phyloP scores from a whole-genome alignment of 2,888 invertebrate genomes.

The Agrilus mali region DNA sequence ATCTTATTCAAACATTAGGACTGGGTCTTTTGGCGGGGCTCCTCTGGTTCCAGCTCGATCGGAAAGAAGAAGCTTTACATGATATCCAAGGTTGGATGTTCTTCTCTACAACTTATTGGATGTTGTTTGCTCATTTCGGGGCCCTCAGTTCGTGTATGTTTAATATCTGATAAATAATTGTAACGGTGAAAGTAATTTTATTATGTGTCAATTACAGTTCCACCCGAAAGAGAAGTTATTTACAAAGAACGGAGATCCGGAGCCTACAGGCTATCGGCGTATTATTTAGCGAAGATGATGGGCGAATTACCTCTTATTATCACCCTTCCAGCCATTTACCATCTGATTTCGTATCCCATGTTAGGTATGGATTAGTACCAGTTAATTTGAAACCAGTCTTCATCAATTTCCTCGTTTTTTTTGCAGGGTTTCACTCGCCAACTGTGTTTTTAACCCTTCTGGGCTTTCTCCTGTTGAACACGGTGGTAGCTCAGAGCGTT shows the following conservation, averaged over 20 bases:
- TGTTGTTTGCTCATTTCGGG: slow-evolving; percentile 66
- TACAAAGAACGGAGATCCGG: slow-evolving; percentile 69
- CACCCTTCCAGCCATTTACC: slow-evolving; percentile 62
- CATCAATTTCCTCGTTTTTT: slow-evolving; percentile 10
- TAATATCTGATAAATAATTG: slow-evolving; percentile 1
- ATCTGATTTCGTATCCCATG: slow-evolving; percentile 66
- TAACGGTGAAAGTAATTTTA: slow-evolving; percentile 1
- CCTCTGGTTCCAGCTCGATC: slow-evolving; percentile 66
- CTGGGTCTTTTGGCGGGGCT: slow-evolving; percentile 60
- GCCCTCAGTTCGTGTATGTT: slow-evolving; percentile 66
- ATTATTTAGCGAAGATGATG: slow-evolving; percentile 71
- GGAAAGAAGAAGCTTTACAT: slow-evolving; percentile 59
- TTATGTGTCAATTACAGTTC: slow-evolving; percentile 46
- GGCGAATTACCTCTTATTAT: slow-evolving; percentile 66
- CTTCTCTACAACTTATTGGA: slow-evolving; percentile 73
- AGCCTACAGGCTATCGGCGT: slow-evolving; percentile 65
- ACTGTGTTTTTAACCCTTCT: slow-evolving; percentile 56
- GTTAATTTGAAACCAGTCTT: slow-evolving; percentile 11
- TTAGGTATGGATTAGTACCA: slow-evolving; percentile 39
- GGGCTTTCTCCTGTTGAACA: slow-evolving; percentile 55
- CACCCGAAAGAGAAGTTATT: slow-evolving; percentile 65
- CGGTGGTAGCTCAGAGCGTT: slow-evolving; percentile 64
- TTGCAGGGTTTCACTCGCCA: slow-evolving; percentile 40
- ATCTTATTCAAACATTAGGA: slow-evolving; percentile 64
- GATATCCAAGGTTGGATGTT: slow-evolving; percentile 79